Evolutionary conservation across 1,140 invertebrate genomes (phyloP).

Genomic region (silkworm (Bombyx mori)): DNA sequence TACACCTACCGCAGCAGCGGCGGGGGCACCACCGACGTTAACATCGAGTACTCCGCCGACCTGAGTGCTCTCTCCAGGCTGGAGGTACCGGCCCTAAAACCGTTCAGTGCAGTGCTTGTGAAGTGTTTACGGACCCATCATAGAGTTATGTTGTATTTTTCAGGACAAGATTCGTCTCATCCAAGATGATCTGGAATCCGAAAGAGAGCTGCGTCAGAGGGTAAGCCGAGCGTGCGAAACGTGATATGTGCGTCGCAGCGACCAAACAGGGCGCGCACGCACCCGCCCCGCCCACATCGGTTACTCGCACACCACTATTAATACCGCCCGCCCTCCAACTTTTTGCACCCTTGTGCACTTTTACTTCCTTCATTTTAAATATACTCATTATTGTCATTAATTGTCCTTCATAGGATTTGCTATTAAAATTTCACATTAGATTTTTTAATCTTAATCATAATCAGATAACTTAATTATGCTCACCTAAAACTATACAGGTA

Average conservation of each 20-base stretch:
- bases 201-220: slow-evolving; percentile 96
- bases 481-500: too few relatives aligned
- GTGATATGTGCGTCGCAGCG: slow-evolving; percentile 50
- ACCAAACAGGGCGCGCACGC: slow-evolving; percentile 56
- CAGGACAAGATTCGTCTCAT: slow-evolving; percentile 98
- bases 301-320: slow-evolving; percentile 44
- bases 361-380: neutral
- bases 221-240: slow-evolving; percentile 77
- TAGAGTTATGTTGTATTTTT: slow-evolving; percentile 70
- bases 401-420: too few relatives aligned
- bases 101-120: slow-evolving; percentile 60
- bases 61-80: slow-evolving; percentile 91
- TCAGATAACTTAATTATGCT: too few relatives aligned
- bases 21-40: slow-evolving; percentile 87
- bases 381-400: too few relatives aligned
- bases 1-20: slow-evolving; percentile 89
- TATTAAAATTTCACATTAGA: too few relatives aligned
- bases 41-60: slow-evolving; percentile 94
- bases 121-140: slow-evolving; percentile 58
- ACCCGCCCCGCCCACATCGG: slow-evolving; percentile 32
- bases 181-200: slow-evolving; percentile 96
- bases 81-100: slow-evolving; percentile 80
- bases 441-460: too few relatives aligned
- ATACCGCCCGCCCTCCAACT: slow-evolving; percentile 43
- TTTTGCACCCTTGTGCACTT: slow-evolving; percentile 6